These are phyloP conservation scores for Tapera naevia DNA, from an alignment of 2,797 vertebrate species.

Conservation along the genomic window DNA sequence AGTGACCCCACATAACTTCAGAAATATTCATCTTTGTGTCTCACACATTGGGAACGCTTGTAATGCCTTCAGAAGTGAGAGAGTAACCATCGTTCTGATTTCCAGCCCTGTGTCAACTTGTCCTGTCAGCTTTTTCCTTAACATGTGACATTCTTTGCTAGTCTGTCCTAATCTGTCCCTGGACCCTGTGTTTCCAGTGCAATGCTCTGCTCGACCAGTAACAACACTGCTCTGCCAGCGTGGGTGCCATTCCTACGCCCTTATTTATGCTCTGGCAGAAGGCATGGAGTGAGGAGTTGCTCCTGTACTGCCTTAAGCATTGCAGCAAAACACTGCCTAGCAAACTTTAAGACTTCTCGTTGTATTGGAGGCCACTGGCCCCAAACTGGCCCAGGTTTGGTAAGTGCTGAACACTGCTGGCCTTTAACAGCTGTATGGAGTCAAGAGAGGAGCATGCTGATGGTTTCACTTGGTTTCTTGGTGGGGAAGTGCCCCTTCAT, in stretches of 20 bases:
- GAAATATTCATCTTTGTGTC: background rate
- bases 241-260: background rate
- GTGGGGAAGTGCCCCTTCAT: background rate
- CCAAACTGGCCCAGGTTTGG: background rate
- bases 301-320: background rate
- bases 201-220: background rate
- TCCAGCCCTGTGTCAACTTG: background rate
- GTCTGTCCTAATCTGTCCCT: background rate
- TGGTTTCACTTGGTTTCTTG: background rate
- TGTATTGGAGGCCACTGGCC: background rate
- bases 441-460: background rate
- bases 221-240: background rate
- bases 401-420: background rate
- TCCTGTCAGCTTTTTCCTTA: background rate
- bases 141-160: background rate
- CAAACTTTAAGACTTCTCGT: background rate
- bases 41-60: background rate
- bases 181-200: accelerated
- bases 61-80: background rate
- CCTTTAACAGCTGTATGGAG: background rate
- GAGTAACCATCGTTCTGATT: background rate
- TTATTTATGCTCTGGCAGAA: background rate
- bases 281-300: accelerated
- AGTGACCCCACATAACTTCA: background rate
- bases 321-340: background rate